These are phyloP conservation scores for Taenioides sp. DNA, from an alignment of 2,797 vertebrate species.

Conservation along the genomic window DNA sequence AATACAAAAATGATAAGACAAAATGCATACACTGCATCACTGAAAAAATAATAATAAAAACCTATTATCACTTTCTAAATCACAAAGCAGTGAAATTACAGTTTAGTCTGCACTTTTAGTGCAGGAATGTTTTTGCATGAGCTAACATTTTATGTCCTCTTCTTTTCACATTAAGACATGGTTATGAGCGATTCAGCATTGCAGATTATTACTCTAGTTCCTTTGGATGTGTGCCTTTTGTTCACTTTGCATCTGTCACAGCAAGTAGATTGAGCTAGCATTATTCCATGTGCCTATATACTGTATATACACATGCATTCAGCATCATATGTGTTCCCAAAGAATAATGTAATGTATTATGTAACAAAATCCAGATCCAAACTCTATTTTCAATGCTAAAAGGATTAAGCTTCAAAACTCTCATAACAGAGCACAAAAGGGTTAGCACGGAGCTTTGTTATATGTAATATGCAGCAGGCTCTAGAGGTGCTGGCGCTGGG, in stretches of 20 bases:
- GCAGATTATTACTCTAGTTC: slow-evolving; percentile 79
- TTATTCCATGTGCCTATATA: slow-evolving; percentile 79
- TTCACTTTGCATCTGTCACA: slow-evolving; percentile 92
- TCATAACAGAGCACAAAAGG: slow-evolving; percentile 89
- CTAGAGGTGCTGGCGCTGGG: slow-evolving; percentile 74
- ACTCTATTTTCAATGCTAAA: slow-evolving; percentile 89
- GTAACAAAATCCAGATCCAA: slow-evolving; percentile 68
- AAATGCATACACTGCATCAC: slow-evolving; percentile 61
- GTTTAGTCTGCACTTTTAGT: slow-evolving; percentile 60
- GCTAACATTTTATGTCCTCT: slow-evolving; percentile 48
- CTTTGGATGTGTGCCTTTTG: slow-evolving; percentile 92
- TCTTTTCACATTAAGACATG: slow-evolving; percentile 81
- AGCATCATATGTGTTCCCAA: slow-evolving; percentile 84
- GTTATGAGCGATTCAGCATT: slow-evolving; percentile 84
- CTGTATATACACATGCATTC: slow-evolving; percentile 90
- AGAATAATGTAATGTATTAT: slow-evolving; percentile 34
- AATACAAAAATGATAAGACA: slow-evolving; percentile 62
- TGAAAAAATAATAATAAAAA: slow-evolving; percentile 55
- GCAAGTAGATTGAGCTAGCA: slow-evolving; percentile 94
- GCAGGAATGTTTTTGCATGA: slow-evolving; percentile 71
- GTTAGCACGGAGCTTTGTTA: slow-evolving; percentile 76
- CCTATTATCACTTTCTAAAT: slow-evolving; percentile 61
- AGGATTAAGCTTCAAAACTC: slow-evolving; percentile 89
- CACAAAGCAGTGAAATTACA: slow-evolving; percentile 74
- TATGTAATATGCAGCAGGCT: slow-evolving; percentile 88